Base-by-base conservation (phyloP, 2,888 invertebrate species). In the Limnephilus auricula region DNA sequence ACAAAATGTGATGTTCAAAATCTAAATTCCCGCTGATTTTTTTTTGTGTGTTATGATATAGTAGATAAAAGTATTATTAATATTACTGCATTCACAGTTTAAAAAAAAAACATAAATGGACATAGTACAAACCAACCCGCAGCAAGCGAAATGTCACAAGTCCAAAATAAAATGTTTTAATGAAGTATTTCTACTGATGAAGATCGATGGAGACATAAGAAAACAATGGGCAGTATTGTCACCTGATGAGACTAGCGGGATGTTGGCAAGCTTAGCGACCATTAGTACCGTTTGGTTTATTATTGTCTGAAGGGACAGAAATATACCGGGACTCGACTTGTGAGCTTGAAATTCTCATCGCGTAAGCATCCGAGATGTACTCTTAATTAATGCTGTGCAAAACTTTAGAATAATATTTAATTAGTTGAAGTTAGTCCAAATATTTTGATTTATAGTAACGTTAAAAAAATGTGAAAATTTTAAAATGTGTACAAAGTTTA, bases 201-300 rank as follows among this genome's bases (percentile, higher is more conserved):
- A 32, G 82, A 32, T 25, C 34, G 82, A 82, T 82, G 34, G 82
- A 82, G 82, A 82, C 82, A 82, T 25, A 15, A 34, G 65, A 6
- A 15, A 82, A 82, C 82, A 82, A 82, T 34, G 32, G 82, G 82
- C 82, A 82, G 37, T 82, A 82, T 34, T 82, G 32, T 82, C 82
- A 82, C 34, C 32, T 32, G 82, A 34, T 25, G 10, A 32, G 32
- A 37, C 18, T 9, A 34, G 65, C 25, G 25, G 25, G 65, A 32
- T 37, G 82, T 82, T 82, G 82, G 82, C 82, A 82, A 82, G 82
- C 82, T 34, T 15, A 9, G 31, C 25, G 37, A 12, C 34, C 82
- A 82, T 82, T 82, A 34, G 31, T 32, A 32, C 34, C 34, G 18
- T 32, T 10, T 10, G 25, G 34, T 34, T 34, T 34, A 82, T 32